Conservation (phyloP, 2,113 vertebrate genomes). For the Zosterops lateralis region DNA sequence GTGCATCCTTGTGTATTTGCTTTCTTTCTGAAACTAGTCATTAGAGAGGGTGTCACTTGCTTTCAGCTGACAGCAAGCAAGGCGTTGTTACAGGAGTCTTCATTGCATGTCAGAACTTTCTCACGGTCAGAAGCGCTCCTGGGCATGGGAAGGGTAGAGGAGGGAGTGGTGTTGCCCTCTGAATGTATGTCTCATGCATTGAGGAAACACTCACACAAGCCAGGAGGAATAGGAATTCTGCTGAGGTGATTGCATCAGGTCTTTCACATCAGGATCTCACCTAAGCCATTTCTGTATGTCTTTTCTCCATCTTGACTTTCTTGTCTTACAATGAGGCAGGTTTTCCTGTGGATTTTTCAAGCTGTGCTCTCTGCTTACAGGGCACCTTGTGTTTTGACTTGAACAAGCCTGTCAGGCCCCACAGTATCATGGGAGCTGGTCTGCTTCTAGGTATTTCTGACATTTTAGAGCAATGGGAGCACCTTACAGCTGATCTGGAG, state of each 20-base stretch:
- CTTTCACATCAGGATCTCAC: background rate
- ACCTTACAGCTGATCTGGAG: background rate
- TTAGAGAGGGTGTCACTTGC: conserved; percentile 63
- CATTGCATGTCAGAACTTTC: conserved; percentile 58
- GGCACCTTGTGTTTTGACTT: background rate
- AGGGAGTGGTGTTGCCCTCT: conserved; percentile 32
- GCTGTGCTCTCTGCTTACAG: background rate
- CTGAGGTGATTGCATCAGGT: conserved; percentile 16
- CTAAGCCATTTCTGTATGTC: background rate
- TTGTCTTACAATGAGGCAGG: background rate
- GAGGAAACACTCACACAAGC: conserved; percentile 46
- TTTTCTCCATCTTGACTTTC: background rate
- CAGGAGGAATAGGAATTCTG: conserved; percentile 40
- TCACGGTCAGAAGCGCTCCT: conserved; percentile 31
- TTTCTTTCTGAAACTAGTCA: conserved; percentile 46
- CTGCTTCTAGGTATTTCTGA: background rate
- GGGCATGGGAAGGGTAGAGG: conserved; percentile 51
- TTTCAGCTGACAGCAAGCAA: conserved; percentile 57
- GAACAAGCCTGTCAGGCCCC: background rate
- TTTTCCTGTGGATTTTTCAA: background rate
- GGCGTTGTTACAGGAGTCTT: conserved; percentile 26
- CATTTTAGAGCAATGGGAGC: background rate
- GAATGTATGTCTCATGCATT: conserved; percentile 25
- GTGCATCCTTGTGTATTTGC: conserved; percentile 7
- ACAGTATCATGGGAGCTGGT: background rate